Evolutionary conservation across 1,140 invertebrate species (phyloP).

Genomic region (Daktulosphaira vitifoliae): DNA sequence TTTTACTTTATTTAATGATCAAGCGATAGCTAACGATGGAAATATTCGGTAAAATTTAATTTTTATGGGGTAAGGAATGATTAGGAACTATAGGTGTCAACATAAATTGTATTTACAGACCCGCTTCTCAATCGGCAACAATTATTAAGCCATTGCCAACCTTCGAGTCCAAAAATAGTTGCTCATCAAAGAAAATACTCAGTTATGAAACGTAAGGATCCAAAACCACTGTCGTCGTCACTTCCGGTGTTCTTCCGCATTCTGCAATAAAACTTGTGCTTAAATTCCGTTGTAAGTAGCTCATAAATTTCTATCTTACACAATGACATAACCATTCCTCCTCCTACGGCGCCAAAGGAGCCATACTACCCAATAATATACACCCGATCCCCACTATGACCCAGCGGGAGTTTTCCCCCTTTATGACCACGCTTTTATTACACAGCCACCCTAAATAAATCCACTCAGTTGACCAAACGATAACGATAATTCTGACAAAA

Average conservation of each 20-base stretch:
- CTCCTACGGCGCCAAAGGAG: background rate
- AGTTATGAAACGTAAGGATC: background rate
- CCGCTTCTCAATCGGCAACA: conserved; percentile 27
- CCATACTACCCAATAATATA: conserved; percentile 22
- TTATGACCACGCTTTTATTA: too few relatives aligned
- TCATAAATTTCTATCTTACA: conserved; percentile 31
- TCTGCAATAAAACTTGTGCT: too few relatives aligned
- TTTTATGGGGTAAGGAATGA: too few relatives aligned
- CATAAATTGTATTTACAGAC: too few relatives aligned
- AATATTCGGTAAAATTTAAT: too few relatives aligned
- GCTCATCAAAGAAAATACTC: conserved; percentile 32
- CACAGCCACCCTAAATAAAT: too few relatives aligned
- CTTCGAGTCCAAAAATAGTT: conserved; percentile 5
- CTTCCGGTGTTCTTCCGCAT: background rate
- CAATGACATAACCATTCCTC: conserved; percentile 18
- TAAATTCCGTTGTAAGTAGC: conserved; percentile 23
- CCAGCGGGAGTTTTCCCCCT: background rate
- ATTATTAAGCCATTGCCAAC: background rate
- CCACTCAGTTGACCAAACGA: too few relatives aligned
- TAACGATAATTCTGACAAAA: too few relatives aligned
- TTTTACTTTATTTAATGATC: too few relatives aligned
- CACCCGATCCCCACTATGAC: conserved; percentile 2
- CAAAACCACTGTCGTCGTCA: conserved; percentile 8
- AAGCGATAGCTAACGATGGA: too few relatives aligned
- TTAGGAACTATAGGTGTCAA: too few relatives aligned